phyloP scores from a whole-genome alignment of 2,888 invertebrate species.

The Cybosia mesomella region DNA sequence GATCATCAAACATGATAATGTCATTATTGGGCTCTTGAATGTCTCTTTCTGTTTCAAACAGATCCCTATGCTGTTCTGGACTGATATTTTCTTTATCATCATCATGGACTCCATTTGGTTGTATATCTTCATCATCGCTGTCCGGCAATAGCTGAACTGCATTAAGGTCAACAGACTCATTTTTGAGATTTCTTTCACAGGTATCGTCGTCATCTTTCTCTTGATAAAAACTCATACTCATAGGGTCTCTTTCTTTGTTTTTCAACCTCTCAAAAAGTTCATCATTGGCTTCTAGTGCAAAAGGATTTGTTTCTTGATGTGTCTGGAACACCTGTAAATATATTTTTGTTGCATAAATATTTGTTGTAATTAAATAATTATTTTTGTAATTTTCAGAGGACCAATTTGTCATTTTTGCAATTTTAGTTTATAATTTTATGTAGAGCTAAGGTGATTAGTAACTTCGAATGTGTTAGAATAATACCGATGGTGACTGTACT shows the following conservation, averaged over 20 bases:
- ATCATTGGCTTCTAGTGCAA: conserved; percentile 78
- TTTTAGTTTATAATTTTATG: neutral
- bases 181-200: conserved; percentile 73
- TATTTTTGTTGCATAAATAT: neutral
- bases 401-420: neutral
- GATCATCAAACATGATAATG: conserved; percentile 72
- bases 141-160: conserved; percentile 87
- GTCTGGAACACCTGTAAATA: conserved; percentile 78
- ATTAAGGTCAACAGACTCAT: conserved; percentile 85
- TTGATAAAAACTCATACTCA: conserved; percentile 89
- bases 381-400: neutral
- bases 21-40: conserved; percentile 77
- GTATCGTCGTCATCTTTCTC: conserved; percentile 87
- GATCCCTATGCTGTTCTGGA: conserved; percentile 64
- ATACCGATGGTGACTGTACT: no score
- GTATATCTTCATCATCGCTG: conserved; percentile 81
- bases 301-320: conserved; percentile 81
- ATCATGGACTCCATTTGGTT: conserved; percentile 68
- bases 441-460: neutral
- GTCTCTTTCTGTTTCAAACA: conserved; percentile 59
- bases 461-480: no score
- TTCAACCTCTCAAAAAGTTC: conserved; percentile 83
- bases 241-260: conserved; percentile 88
- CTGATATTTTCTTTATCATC: conserved; percentile 76
- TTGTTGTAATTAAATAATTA: neutral